Evolutionary conservation across 2,797 vertebrate species (phyloP).

Genomic region (Hapalemur alaotrensis): DNA sequence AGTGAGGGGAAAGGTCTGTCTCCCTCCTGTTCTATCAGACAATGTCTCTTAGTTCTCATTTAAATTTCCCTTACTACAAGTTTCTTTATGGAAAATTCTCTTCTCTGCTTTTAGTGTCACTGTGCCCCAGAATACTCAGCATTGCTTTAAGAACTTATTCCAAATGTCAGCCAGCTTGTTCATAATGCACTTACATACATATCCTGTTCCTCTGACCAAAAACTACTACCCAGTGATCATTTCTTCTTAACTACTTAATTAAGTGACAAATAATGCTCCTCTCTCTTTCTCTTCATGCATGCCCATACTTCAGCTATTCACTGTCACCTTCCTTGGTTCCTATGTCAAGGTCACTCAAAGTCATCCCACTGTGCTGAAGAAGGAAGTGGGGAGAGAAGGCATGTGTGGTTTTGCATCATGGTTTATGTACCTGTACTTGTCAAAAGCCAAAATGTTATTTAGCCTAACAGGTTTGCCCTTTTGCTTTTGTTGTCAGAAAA

Average conservation of each 20-base stretch:
- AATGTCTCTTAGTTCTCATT: background rate
- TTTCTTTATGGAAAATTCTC: constrained; percentile 25
- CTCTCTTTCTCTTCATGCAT: background rate
- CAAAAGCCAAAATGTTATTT: constrained; percentile 10
- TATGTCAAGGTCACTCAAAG: background rate
- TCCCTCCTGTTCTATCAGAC: background rate
- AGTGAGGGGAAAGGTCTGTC: background rate
- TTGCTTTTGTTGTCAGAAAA: constrained; percentile 21
- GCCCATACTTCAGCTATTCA: background rate
- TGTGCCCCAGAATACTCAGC: background rate
- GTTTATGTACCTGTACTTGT: background rate
- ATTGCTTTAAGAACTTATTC: background rate
- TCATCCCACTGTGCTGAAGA: background rate
- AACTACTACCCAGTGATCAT: background rate
- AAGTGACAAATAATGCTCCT: background rate
- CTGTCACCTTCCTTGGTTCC: background rate
- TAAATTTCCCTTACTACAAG: background rate
- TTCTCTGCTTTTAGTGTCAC: background rate
- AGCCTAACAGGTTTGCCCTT: background rate
- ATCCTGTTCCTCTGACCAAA: background rate
- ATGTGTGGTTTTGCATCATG: background rate
- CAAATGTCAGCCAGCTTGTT: background rate
- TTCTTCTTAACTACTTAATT: background rate
- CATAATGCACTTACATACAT: rapidly evolving
- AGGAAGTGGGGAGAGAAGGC: background rate